Evolutionary conservation across 2,888 invertebrate species (phyloP), one percentile per base, ranked within the genome.

Genomic region (Nineta flava): DNA sequence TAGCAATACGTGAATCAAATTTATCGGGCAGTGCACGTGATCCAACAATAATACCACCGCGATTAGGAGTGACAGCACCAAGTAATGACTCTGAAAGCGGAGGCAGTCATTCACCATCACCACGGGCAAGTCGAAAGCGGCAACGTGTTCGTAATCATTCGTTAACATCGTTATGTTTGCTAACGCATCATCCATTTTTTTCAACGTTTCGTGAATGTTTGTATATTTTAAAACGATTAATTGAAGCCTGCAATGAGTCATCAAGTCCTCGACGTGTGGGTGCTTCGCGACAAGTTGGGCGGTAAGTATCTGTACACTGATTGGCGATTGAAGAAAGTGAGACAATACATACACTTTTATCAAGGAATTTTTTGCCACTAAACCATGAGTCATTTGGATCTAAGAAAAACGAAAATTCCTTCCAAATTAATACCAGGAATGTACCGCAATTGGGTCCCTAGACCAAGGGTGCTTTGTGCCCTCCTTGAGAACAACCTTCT

Each of bases 161-260:
- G 12, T 71, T 99, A 57, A 99, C 99, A 38, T 96, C 97, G 46
- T 73, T 99, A 51, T 99, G 99, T 71, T 80, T 99, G 57, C 77
- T 99, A 51, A 96, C 96, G 54, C 99, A 99, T 75, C 97, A 99
- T 74, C 96, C 97, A 35, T 99, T 99, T 72, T 95, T 99, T 71
- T 87, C 96, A 54, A 93, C 90, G 61, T 99, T 99, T 73, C 87
- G 99, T 56, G 94, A 97, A 74, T 94, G 96, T 73, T 80, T 99
- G 59, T 90, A 88, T 71, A 86, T 95, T 59, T 75, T 99, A 61
- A 91, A 94, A 69, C 88, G 88, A 64, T 74, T 99, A 57, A 94
- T 99, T 60, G 96, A 97, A 70, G 93, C 95, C 52, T 96, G 96
- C 70, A 95, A 97, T 71, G 93, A 94, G 71, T 87, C 90, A 61